Evolutionary conservation across 2,113 vertebrate species (phyloP).

Genomic region (Romanogobio albipinnatus): DNA sequence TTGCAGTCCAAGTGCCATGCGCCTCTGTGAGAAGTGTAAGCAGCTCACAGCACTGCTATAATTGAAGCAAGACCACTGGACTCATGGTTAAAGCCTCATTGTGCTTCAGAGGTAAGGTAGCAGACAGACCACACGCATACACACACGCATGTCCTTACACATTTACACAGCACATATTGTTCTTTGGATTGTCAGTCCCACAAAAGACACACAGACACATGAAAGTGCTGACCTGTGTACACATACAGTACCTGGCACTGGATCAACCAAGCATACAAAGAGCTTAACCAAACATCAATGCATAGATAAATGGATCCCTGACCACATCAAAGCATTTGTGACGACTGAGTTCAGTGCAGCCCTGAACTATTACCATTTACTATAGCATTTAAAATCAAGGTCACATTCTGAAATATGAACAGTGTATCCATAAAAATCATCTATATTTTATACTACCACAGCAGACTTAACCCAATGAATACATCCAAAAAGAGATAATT

Average conservation of each 20-base stretch:
- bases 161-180: conserved; percentile 40
- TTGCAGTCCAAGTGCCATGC: conserved; percentile 59
- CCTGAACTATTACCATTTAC: background rate
- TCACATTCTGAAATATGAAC: background rate
- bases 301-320: conserved; percentile 19
- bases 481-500: background rate
- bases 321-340: conserved; percentile 13
- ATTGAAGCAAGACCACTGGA: conserved; percentile 66
- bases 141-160: conserved; percentile 37
- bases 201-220: conserved; percentile 36
- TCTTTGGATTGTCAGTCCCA: conserved; percentile 13
- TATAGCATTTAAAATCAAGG: background rate
- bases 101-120: conserved; percentile 44
- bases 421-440: background rate
- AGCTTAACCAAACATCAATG: conserved; percentile 1
- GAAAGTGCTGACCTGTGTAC: conserved; percentile 27
- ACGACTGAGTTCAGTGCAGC: background rate
- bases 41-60: conserved; percentile 59
- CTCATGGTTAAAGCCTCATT: conserved; percentile 49
- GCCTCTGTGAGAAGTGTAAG: conserved; percentile 66
- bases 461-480: background rate
- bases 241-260: conserved; percentile 10
- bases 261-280: background rate
- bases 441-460: background rate
- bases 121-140: conserved; percentile 65